Evolutionary conservation across 2,888 invertebrate genomes (phyloP), one percentile per base, ranked within the genome.

Genomic region (Cephonodes hylas): DNA sequence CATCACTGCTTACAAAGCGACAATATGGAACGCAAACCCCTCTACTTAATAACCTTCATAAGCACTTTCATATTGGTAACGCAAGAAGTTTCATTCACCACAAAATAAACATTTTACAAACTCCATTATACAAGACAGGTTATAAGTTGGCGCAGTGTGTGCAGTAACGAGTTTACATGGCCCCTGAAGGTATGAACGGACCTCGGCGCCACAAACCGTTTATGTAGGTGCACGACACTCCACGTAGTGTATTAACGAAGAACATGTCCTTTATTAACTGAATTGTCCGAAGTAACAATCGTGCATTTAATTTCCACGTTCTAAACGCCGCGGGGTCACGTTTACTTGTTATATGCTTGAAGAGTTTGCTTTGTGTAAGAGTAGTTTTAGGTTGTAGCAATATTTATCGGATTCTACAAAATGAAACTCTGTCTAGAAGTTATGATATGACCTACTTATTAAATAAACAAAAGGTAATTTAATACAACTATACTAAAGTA

Each of bases 221-320:
- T 53, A 31, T 53, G 27, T 53, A 53, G 27, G 27, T 27, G 53
- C 53, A 53, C 27, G 2, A 53, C 38, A 38, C 18, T 10, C 27
- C 18, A 48, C 48, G 27, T 31, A 18, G n/a, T n/a, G 53, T 20
- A 53, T 53, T 53, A 31, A 53, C 18, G 15, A 53, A 31, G 53
- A n/a, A 53, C 53, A 18, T 53, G 10, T 3, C 15, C 31, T 31
- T 18, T 53, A 53, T 53, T 53, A 53, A 53, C 27, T 53, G 31
- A 53, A 53, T 53, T 53, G 15, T 10, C 4, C 27, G 8, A 1
- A 18, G 31, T 18, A 20, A 18, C 15, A 18, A 31, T 20, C 18
- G 15, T 13, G 4, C n/a, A n/a, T 31, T 66, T 62, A 38, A 13
- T n/a, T 38, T n/a, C n/a, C 38, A n/a, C 38, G 38, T 38, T 38